Base-by-base conservation (phyloP, 2,888 invertebrate genomes). In the Schizaphis graminum region DNA sequence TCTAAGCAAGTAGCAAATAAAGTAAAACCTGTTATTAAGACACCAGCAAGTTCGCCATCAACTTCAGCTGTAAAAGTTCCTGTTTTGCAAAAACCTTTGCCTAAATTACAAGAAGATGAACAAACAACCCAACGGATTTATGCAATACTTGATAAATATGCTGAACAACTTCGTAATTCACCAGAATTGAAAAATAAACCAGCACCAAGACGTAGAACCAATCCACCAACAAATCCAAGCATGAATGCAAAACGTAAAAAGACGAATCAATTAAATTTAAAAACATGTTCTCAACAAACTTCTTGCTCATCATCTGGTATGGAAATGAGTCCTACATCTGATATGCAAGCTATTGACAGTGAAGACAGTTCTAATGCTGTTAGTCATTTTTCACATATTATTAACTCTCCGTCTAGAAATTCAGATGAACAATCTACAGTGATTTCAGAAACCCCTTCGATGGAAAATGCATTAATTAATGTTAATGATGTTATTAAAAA, bases 111-210 rank as follows among this genome's bases (percentile, higher is more conserved):
- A 95, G 98, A 98, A 96, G 98, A 98, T 95, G 98, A 98, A 95
- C 97, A 98, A 95, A 98, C 98, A 0, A 97, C 98, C 0, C 98
- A 98, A 95, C 96, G 98, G 95, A 98, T 98, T 95, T 97, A 98
- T 94, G 98, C 98, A 95, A 98, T 98, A 95, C 96, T 98, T 91
- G 98, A 98, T 0, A 97, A 98, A 95, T 98, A 98, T 95, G 97
- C 97, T 90, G 98, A 98, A 95, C 98, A 98, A 95, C 96, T 98
- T 87, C 96, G 98, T 95, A 98, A 98, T 95, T 98, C 97, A 1
- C 98, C 98, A 0, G 98, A 98, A 96, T 95, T 97, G 87, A 98
- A 98, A 95, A 97, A 98, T 95, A 98, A 98, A 96, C 98, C 98
- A 0, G 98, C 98, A 0, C 98, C 98, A 0, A 96, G 98, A 87